phyloP scores from a whole-genome alignment of 2,888 invertebrate genomes.

The Drosophila borealis region DNA sequence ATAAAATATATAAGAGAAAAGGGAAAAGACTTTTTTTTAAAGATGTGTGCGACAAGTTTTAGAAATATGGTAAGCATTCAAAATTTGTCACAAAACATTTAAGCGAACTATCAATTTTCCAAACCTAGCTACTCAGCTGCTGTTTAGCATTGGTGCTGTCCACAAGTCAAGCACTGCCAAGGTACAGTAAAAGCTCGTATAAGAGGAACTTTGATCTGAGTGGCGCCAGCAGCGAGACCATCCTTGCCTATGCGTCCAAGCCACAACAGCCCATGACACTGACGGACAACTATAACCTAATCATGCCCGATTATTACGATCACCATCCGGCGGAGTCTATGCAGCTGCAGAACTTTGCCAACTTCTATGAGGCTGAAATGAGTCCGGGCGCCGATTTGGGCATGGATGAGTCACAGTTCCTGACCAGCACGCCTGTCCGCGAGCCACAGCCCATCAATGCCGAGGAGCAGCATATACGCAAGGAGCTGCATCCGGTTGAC shows the following conservation, averaged over 20 bases:
- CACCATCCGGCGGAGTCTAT: slow-evolving; percentile 73
- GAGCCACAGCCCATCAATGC: slow-evolving; percentile 70
- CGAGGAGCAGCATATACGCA: slow-evolving; percentile 72
- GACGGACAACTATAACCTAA: slow-evolving; percentile 75
- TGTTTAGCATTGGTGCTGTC: slow-evolving; percentile 33
- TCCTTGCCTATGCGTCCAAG: slow-evolving; percentile 54
- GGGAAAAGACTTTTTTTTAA: too few species aligned
- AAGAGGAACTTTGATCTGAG: slow-evolving; percentile 38
- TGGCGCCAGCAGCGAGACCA: slow-evolving; percentile 43
- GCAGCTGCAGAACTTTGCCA: slow-evolving; percentile 76
- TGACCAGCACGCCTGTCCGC: slow-evolving; percentile 63
- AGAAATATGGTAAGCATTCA: slow-evolving; percentile 53
- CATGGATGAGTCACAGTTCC: slow-evolving; percentile 77
- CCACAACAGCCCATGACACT: slow-evolving; percentile 69
- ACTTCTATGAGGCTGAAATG: slow-evolving; percentile 69
- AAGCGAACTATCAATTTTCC: too few species aligned
- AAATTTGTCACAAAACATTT: not conserved
- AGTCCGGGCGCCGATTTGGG: slow-evolving; percentile 64
- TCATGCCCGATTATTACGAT: slow-evolving; percentile 75
- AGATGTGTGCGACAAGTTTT: slow-evolving; percentile 30
- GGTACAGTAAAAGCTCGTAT: slow-evolving; percentile 50
- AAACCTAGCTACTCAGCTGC: slow-evolving; percentile 41
- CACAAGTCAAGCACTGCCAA: slow-evolving; percentile 48
- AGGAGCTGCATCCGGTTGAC: slow-evolving; percentile 66
- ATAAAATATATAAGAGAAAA: slow-evolving; percentile 12